A percentile compares a stretch with the other conserved stretches of the same genome.
phyloP scores from a whole-genome alignment of 1,140 invertebrate species.

The Cylas formicarius region DNA sequence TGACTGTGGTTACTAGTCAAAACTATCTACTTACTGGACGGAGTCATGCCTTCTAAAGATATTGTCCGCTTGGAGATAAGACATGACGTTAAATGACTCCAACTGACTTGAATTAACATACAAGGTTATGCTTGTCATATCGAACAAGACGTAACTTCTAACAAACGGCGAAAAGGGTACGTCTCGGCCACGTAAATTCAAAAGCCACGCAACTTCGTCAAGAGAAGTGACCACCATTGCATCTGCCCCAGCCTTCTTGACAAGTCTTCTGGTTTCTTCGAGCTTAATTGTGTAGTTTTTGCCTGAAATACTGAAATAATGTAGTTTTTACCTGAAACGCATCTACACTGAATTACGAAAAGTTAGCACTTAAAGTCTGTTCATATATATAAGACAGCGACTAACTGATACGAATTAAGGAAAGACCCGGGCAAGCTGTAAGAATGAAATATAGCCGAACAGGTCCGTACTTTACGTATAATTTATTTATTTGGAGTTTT shows the following conservation, averaged over 20 bases:
- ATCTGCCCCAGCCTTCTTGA: conserved; percentile 59
- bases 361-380: not conserved
- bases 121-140: conserved; percentile 45
- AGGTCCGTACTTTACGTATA: no score
- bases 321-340: conserved; percentile 13
- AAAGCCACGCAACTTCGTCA: conserved; percentile 89
- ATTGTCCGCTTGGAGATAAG: conserved; percentile 28
- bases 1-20: no score
- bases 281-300: conserved; percentile 69
- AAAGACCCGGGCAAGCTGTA: no score
- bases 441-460: no score
- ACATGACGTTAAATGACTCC: conserved; percentile 24
- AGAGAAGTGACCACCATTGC: conserved; percentile 80
- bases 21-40: conserved; percentile 29
- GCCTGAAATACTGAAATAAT: conserved; percentile 42
- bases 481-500: no score
- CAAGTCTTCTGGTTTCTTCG: conserved; percentile 54
- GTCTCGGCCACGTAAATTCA: conserved; percentile 91
- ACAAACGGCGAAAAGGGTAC: conserved; percentile 82
- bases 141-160: conserved; percentile 63
- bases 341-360: not conserved
- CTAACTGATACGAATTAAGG: no score
- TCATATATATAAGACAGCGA: not conserved
- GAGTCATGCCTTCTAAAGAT: conserved; percentile 22
- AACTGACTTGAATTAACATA: conserved; percentile 53